Percentiles rank a stretch among this genome's conserved stretches.
Conservation (phyloP, 1,140 invertebrate species). For the Samia ricini region DNA sequence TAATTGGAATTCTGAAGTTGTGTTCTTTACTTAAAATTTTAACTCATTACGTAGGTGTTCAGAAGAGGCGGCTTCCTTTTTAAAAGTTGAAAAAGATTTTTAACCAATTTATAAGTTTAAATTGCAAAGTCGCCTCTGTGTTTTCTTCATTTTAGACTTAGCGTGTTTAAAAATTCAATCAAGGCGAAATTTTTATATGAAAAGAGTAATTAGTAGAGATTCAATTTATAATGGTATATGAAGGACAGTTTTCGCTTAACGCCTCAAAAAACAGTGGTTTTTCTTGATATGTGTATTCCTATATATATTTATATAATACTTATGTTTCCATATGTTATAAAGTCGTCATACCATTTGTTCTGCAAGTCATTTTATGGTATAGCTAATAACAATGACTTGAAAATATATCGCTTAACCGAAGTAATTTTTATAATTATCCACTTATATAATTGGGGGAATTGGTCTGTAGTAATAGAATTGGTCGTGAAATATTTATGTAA, state of each 20-base stretch:
- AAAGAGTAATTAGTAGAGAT: too few relatives aligned
- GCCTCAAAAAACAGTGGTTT: too few relatives aligned
- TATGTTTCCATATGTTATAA: too few relatives aligned
- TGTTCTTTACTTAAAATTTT: neutral
- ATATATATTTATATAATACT: too few relatives aligned
- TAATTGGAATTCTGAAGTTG: too few relatives aligned
- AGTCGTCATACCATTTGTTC: neutral
- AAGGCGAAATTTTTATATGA: too few relatives aligned
- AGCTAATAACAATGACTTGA: neutral
- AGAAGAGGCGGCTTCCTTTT: neutral
- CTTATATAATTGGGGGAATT: too few relatives aligned
- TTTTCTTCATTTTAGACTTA: conserved; percentile 9
- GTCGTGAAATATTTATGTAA: too few relatives aligned
- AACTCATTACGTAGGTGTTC: conserved; percentile 4
- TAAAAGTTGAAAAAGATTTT: conserved; percentile 27
- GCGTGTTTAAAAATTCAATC: conserved; percentile 20
- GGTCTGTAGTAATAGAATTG: too few relatives aligned
- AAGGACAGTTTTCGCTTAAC: too few relatives aligned
- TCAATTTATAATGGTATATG: too few relatives aligned
- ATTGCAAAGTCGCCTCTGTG: conserved; percentile 16
- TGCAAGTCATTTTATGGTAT: neutral
- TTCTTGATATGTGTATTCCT: too few relatives aligned
- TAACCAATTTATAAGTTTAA: conserved; percentile 24
- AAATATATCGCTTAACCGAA: neutral
- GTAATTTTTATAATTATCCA: neutral